phyloP scores from a whole-genome alignment of 2,113 vertebrate species.

The Eolophus roseicapilla region DNA sequence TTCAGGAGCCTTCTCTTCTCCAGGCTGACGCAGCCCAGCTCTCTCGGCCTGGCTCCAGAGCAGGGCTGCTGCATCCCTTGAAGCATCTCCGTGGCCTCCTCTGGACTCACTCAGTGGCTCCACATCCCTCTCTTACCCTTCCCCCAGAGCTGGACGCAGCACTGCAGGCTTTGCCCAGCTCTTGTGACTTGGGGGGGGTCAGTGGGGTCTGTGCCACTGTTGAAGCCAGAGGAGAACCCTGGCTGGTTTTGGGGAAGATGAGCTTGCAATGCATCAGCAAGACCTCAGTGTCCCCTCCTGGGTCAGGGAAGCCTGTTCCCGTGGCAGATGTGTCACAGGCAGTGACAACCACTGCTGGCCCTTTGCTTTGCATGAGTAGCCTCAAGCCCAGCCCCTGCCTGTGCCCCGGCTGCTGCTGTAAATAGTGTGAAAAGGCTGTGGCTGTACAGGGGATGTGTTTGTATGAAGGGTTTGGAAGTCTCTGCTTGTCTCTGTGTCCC shows the following conservation, averaged over 20 bases:
- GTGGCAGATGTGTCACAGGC: background rate
- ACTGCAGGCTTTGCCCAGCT: background rate
- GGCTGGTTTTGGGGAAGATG: background rate
- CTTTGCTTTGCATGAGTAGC: background rate
- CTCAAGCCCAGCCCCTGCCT: background rate
- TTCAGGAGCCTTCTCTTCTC: background rate
- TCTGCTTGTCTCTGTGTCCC: background rate
- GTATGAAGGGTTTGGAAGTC: background rate
- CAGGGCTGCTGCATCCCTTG: background rate
- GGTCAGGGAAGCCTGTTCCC: background rate
- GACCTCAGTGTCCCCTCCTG: background rate
- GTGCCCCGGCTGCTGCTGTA: background rate
- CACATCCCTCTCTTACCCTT: background rate
- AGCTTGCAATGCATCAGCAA: accelerated
- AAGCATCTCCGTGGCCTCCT: accelerated
- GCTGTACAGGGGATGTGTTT: background rate
- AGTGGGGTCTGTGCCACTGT: background rate
- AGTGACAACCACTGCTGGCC: background rate
- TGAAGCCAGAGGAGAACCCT: background rate
- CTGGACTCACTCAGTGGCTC: background rate
- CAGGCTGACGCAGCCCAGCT: background rate
- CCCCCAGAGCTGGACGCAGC: background rate
- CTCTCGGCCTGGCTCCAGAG: background rate
- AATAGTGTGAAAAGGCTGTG: background rate
- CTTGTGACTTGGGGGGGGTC: accelerated